These are phyloP conservation scores for Bombycilla garrulus DNA, from an alignment of 2,113 vertebrate genomes.

Conservation along the genomic window DNA sequence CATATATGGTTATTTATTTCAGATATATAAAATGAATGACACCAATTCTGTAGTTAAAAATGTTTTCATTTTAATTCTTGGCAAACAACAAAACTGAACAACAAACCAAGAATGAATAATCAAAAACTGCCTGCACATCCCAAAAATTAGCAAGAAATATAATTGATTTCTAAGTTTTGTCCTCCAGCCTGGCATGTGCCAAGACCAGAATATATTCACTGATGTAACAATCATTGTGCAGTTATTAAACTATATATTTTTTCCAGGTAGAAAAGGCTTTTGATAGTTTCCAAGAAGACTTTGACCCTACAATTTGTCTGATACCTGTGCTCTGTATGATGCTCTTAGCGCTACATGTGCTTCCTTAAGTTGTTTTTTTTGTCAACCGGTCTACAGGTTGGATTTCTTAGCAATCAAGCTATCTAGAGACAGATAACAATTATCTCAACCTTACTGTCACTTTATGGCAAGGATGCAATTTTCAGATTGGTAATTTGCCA, in stretches of 20 bases:
- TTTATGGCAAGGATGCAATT: not conserved
- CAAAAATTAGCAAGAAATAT: not conserved
- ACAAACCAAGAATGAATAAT: not conserved
- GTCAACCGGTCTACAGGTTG: not conserved
- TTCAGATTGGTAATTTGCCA: not conserved
- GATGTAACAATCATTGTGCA: fast-evolving
- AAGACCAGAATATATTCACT: not conserved
- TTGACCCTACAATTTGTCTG: not conserved
- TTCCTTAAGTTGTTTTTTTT: not conserved
- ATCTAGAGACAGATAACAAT: not conserved
- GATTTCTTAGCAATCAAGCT: not conserved
- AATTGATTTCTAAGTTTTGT: not conserved
- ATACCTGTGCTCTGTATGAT: not conserved
- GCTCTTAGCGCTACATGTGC: not conserved
- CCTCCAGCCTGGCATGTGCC: not conserved
- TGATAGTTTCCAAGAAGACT: not conserved
- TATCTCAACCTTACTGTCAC: not conserved
- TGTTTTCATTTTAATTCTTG: not conserved
- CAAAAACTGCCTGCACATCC: not conserved
- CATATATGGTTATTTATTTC: not conserved
- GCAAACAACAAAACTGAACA: not conserved
- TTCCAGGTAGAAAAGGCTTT: not conserved
- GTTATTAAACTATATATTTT: not conserved
- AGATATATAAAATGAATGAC: not conserved
- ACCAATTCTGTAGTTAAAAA: not conserved